Conservation (phyloP, 2,888 invertebrate genomes). For the Drosophila robusta region DNA sequence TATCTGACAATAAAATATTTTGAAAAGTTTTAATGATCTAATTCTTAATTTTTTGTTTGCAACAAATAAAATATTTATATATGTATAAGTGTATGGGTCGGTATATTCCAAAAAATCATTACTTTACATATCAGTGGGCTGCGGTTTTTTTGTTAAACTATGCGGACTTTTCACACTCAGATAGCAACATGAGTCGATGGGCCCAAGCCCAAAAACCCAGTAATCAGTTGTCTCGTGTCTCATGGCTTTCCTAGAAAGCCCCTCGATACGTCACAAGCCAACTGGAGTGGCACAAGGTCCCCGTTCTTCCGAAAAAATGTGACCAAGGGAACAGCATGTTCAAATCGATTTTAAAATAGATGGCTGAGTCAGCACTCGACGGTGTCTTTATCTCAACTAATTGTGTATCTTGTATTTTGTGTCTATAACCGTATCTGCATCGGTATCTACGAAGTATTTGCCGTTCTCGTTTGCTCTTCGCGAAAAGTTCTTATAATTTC, state of each 20-base stretch:
- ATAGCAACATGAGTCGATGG: conserved; percentile 15
- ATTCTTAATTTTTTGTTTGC: too few relatives aligned
- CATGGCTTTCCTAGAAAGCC: conserved; percentile 36
- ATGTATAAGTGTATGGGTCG: too few relatives aligned
- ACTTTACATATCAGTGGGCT: neutral
- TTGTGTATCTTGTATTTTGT: conserved; percentile 19
- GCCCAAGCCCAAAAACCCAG: neutral
- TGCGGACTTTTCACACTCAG: neutral
- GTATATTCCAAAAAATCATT: too few relatives aligned
- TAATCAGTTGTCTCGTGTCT: conserved; percentile 22
- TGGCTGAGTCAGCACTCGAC: conserved; percentile 46
- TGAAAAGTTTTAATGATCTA: too few relatives aligned
- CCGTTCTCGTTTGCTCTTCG: neutral
- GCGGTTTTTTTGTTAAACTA: too few relatives aligned
- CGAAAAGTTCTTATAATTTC: conserved; percentile 22
- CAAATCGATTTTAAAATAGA: conserved; percentile 30
- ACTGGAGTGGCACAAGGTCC: conserved; percentile 6
- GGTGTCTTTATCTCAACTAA: conserved; percentile 30
- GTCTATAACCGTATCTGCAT: conserved; percentile 8
- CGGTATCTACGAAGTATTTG: conserved; percentile 17
- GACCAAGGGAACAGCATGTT: conserved; percentile 23
- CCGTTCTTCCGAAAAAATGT: conserved; percentile 34
- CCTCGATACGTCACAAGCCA: conserved; percentile 46
- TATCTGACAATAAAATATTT: too few relatives aligned
- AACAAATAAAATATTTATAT: too few relatives aligned